Conservation (phyloP, 2,113 vertebrate species). For the Grus americana region DNA sequence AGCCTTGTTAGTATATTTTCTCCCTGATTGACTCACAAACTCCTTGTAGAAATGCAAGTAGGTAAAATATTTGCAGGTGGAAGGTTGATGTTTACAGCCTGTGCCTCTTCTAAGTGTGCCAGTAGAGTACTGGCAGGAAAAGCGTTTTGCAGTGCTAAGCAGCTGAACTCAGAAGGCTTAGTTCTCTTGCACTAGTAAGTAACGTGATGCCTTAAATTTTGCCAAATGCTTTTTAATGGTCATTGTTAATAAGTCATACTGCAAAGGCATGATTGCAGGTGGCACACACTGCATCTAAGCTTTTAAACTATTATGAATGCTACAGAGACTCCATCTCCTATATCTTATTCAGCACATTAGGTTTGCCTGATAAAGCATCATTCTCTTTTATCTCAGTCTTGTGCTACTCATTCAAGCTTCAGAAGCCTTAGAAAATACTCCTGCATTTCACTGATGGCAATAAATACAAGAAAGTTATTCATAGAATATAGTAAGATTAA, state of each 20-base stretch:
- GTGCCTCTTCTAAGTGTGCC: neutral
- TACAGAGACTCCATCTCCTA: conserved; percentile 15
- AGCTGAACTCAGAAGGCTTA: neutral
- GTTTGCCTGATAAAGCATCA: neutral
- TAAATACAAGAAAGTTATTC: neutral
- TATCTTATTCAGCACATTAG: conserved; percentile 27
- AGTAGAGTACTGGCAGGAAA: neutral
- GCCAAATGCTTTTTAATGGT: conserved; percentile 55
- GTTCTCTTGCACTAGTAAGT: neutral
- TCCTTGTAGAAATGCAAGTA: neutral
- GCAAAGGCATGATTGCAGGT: conserved; percentile 11
- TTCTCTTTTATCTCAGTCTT: neutral
- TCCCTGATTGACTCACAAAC: neutral
- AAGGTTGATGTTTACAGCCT: neutral
- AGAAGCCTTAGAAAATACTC: neutral
- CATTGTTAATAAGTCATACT: conserved; percentile 52
- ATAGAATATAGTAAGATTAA: neutral
- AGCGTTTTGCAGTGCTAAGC: neutral
- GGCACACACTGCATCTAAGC: conserved; percentile 19
- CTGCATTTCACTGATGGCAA: neutral
- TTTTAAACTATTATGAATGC: conserved; percentile 62
- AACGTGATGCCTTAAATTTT: neutral
- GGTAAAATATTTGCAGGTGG: neutral
- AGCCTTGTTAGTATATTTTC: neutral
- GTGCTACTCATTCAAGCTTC: neutral